A percentile compares a stretch with the other conserved stretches of the same genome.
Evolutionary conservation across 2,888 invertebrate species (phyloP).

Genomic region (Vesta saturnalis): DNA sequence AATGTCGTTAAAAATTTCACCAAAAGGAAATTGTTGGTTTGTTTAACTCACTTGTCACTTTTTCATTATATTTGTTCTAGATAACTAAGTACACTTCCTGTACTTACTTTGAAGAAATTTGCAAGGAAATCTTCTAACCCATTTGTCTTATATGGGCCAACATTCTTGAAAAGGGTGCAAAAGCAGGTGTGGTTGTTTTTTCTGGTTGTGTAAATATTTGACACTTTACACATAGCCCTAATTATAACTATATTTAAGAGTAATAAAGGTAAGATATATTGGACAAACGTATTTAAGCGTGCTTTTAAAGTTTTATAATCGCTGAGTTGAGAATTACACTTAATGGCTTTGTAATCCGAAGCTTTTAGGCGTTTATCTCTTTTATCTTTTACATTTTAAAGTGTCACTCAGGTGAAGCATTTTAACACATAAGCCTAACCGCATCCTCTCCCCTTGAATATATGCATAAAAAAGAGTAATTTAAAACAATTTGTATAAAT

Average conservation of each 20-base stretch:
- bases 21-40: slow-evolving; percentile 44
- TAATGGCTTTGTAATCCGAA: slow-evolving; percentile 33
- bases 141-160: no score
- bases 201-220: slow-evolving; percentile 2
- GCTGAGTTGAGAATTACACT: slow-evolving; percentile 13
- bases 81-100: slow-evolving; percentile 5
- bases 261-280: not conserved
- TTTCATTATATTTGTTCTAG: slow-evolving; percentile 17
- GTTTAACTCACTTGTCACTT: slow-evolving; percentile 30
- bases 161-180: no score
- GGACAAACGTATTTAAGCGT: not conserved
- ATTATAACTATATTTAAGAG: slow-evolving; percentile 1
- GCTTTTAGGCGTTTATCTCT: slow-evolving; percentile 28
- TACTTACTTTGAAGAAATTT: not conserved
- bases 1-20: slow-evolving; percentile 37
- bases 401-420: slow-evolving; percentile 14
- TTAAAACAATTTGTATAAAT: slow-evolving; percentile 26
- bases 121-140: no score
- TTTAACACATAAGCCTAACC: not conserved
- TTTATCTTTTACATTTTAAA: slow-evolving; percentile 25
- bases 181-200: no score
- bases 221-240: not conserved
- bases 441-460: not conserved
- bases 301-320: not conserved
- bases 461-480: slow-evolving; percentile 9